Percentiles rank a stretch among this genome's conserved stretches.
These are phyloP conservation scores for Epizoanthus ramosus DNA, from an alignment of 92 coral and sea anemone genomes.

Conservation along the genomic window DNA sequence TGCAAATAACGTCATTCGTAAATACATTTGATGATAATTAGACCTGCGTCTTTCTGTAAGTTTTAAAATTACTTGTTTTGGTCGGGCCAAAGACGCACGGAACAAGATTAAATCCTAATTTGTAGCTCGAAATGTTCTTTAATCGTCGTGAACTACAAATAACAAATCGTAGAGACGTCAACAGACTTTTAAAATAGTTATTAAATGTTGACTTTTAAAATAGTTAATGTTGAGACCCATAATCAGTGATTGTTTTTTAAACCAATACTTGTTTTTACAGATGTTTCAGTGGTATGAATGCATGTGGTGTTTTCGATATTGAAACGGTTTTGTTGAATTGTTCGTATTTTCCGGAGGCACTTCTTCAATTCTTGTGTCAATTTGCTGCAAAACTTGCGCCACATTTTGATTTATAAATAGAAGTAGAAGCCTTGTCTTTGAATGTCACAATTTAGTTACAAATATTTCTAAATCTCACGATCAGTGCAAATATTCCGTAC, in stretches of 20 bases:
- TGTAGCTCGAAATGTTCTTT: not conserved
- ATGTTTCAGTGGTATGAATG: not conserved
- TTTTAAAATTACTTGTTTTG: not conserved
- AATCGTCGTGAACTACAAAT: slow-evolving; percentile 20
- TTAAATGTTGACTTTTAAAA: not conserved
- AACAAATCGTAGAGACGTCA: slow-evolving; percentile 13
- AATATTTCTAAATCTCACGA: no score
- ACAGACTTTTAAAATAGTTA: not conserved
- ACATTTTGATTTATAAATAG: no score
- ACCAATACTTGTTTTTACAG: slow-evolving; percentile 16
- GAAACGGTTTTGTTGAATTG: no score
- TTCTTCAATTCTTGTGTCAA: no score
- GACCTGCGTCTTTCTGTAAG: not conserved
- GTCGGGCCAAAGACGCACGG: not conserved
- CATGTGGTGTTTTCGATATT: no score
- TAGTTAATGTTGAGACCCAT: not conserved
- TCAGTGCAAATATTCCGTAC: no score
- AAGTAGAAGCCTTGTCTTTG: no score
- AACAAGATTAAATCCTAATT: slow-evolving; percentile 5
- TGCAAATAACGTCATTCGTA: not conserved
- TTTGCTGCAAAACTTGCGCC: no score
- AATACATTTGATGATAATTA: not conserved
- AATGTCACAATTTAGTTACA: no score
- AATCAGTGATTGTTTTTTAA: not conserved
- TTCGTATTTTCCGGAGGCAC: no score